These are phyloP conservation scores for Drosophila obscura DNA, from an alignment of 1,140 invertebrate species.

Conservation along the genomic window DNA sequence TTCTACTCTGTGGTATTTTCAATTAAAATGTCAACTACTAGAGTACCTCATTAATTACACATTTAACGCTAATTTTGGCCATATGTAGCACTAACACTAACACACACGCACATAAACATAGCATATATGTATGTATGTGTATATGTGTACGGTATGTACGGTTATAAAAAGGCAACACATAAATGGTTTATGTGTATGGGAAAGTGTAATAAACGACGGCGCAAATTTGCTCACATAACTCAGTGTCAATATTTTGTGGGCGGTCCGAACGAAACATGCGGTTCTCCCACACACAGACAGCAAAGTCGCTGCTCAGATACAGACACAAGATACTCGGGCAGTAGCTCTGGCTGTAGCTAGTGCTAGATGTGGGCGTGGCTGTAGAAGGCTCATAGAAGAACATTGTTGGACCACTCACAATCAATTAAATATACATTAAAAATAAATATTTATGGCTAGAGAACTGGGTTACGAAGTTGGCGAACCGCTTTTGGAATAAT, in stretches of 20 bases:
- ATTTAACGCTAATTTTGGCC: constrained; percentile 64
- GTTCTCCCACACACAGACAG: constrained; percentile 22
- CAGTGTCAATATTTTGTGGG: constrained; percentile 72
- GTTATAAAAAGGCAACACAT: constrained; percentile 28
- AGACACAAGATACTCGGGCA: constrained; percentile 1
- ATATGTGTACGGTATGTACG: constrained; percentile 1
- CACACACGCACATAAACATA: not conserved
- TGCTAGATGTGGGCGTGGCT: constrained; percentile 55
- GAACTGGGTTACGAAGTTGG: constrained; percentile 61
- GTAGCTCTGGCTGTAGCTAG: constrained; percentile 7
- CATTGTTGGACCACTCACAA: constrained; percentile 49
- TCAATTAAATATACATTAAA: constrained; percentile 66
- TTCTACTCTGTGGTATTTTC: constrained; percentile 59
- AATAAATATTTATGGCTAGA: constrained; percentile 32
- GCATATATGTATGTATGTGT: not conserved
- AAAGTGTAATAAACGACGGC: constrained; percentile 49
- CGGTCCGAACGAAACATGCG: constrained; percentile 16
- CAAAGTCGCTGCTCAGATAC: constrained; percentile 17
- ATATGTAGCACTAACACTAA: constrained; percentile 29
- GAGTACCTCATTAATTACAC: constrained; percentile 70
- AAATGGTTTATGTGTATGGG: not conserved
- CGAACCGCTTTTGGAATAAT: constrained; percentile 36
- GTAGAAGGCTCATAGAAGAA: constrained; percentile 5
- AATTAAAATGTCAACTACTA: constrained; percentile 71
- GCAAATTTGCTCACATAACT: constrained; percentile 65